A percentile compares a stretch with the other conserved stretches of the same genome.
These are phyloP conservation scores for Tinea pellionella DNA, from an alignment of 2,888 invertebrate genomes.

Conservation along the genomic window DNA sequence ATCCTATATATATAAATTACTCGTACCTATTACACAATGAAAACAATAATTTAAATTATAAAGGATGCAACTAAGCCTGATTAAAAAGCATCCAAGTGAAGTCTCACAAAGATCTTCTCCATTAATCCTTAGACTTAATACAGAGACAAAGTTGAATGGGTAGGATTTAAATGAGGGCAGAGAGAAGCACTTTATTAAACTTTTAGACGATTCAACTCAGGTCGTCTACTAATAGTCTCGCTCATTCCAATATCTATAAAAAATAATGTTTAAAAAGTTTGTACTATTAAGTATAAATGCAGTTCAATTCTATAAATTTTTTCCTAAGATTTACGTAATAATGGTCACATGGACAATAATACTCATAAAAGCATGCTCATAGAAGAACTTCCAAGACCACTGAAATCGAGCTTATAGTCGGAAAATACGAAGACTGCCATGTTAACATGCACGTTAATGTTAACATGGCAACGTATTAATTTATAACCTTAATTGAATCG, in stretches of 20 bases:
- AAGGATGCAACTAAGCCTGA: conserved; percentile 25
- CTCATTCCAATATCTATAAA: not conserved
- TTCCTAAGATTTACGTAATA: no score
- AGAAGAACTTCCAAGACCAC: no score
- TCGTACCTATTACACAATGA: not conserved
- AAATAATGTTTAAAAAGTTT: not conserved
- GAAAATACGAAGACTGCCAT: no score
- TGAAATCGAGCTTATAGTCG: no score
- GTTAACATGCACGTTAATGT: no score
- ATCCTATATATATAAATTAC: no score
- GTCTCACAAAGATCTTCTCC: conserved; percentile 27
- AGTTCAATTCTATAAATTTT: no score
- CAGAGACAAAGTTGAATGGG: conserved; percentile 46
- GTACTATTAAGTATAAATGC: not conserved
- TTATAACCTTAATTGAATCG: no score
- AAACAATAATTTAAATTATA: not conserved
- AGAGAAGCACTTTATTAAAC: conserved; percentile 35
- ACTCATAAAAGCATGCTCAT: no score
- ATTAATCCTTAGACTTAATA: conserved; percentile 45
- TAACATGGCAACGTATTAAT: no score
- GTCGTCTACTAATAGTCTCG: conserved; percentile 17
- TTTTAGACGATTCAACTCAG: conserved; percentile 29
- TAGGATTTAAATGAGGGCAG: conserved; percentile 36
- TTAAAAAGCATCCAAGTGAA: conserved; percentile 35
- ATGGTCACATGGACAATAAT: no score